Conservation (phyloP, 1,140 invertebrate genomes). For the Cydia amplana region DNA sequence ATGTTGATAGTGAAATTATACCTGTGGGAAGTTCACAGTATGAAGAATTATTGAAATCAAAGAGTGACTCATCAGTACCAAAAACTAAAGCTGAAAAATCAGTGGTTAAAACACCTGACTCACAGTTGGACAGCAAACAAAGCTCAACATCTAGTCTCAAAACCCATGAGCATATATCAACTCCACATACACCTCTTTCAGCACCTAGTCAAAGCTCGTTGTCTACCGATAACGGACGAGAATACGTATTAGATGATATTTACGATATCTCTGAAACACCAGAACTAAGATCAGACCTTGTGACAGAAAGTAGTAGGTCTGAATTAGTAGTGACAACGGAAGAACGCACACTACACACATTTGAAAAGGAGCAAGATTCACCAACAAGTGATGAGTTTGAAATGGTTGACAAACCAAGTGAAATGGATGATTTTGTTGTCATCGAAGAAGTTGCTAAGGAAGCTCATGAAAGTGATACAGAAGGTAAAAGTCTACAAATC, state of each 20-base stretch:
- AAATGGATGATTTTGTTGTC: constrained; percentile 92
- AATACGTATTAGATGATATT: constrained; percentile 82
- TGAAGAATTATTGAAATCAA: constrained; percentile 76
- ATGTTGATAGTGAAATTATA: constrained; percentile 75
- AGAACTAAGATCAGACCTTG: constrained; percentile 73
- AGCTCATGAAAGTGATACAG: constrained; percentile 88
- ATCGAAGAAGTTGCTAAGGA: constrained; percentile 92
- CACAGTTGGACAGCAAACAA: constrained; percentile 67
- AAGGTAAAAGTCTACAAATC: constrained; percentile 89
- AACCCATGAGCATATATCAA: constrained; percentile 76
- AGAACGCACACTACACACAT: constrained; percentile 78
- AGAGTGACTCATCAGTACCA: constrained; percentile 73
- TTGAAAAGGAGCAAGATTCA: constrained; percentile 84
- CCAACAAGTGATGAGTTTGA: constrained; percentile 94
- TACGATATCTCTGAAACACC: constrained; percentile 81
- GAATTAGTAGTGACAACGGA: constrained; percentile 79
- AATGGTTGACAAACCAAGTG: constrained; percentile 90
- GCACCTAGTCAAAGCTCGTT: constrained; percentile 82
- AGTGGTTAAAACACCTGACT: constrained; percentile 55
- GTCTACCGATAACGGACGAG: constrained; percentile 82
- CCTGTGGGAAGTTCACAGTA: constrained; percentile 70
- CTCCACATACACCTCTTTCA: constrained; percentile 81
- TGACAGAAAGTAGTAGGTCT: constrained; percentile 77
- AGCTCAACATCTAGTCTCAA: constrained; percentile 75
- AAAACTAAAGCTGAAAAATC: constrained; percentile 73